phyloP scores from a whole-genome alignment of 2,797 vertebrate genomes.

The Anguilla marmorata region DNA sequence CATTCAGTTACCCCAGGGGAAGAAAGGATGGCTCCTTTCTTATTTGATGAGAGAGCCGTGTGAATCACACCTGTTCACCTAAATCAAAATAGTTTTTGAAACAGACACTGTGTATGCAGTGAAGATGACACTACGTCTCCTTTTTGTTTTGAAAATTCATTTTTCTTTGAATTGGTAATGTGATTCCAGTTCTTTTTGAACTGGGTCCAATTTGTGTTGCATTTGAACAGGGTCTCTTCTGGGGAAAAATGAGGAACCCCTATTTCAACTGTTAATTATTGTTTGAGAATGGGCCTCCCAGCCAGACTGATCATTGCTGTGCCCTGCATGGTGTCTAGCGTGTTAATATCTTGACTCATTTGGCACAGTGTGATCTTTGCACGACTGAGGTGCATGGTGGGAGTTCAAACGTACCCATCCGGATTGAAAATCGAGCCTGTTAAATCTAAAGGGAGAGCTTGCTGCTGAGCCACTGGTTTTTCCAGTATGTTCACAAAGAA shows the following conservation, averaged over 20 bases:
- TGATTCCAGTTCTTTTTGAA: background rate
- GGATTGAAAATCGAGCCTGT: background rate
- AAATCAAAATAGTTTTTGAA: background rate
- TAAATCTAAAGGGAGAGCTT: background rate
- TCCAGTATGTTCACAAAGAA: background rate
- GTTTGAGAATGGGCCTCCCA: background rate
- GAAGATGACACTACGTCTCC: background rate
- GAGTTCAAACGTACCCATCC: background rate
- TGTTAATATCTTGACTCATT: conserved; percentile 10
- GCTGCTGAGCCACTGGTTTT: background rate
- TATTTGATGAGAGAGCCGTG: background rate
- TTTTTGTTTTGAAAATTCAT: background rate
- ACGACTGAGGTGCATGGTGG: background rate
- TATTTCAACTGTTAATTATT: background rate
- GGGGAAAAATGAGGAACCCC: background rate
- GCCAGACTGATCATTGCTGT: background rate
- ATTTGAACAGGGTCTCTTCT: background rate
- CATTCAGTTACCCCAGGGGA: background rate
- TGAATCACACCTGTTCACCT: background rate
- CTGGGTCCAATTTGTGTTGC: background rate
- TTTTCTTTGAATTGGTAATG: background rate
- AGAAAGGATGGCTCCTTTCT: background rate
- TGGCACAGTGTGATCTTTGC: background rate
- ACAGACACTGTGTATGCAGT: background rate
- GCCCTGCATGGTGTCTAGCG: background rate